Conservation (phyloP, 2,888 invertebrate species). For the Lottia gigantea region DNA sequence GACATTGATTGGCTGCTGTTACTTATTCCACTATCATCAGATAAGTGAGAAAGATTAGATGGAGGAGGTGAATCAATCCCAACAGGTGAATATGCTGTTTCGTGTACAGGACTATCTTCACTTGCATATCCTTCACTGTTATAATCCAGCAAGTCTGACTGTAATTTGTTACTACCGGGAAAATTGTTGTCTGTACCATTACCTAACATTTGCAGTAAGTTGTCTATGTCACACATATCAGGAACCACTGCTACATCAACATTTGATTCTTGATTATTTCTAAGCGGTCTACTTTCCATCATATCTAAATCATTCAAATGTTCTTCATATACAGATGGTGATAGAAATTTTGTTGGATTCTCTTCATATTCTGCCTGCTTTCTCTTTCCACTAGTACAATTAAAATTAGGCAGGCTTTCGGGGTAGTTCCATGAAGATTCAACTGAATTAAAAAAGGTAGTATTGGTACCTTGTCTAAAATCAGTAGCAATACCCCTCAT, state of each 20-base stretch:
- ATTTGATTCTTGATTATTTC: too few relatives aligned
- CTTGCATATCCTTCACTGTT: neutral
- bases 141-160: neutral
- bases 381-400: neutral
- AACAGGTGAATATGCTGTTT: neutral
- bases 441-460: too few relatives aligned
- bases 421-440: too few relatives aligned
- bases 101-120: neutral
- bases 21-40: neutral
- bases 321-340: neutral
- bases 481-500: too few relatives aligned
- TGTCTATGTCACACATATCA: too few relatives aligned
- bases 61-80: conserved; percentile 1
- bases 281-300: too few relatives aligned
- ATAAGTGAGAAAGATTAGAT: neutral
- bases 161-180: too few relatives aligned
- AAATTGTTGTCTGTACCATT: too few relatives aligned
- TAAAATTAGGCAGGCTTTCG: neutral
- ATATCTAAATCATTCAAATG: neutral
- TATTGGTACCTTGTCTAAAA: too few relatives aligned
- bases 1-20: neutral
- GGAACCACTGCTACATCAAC: too few relatives aligned
- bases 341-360: neutral
- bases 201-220: too few relatives aligned
- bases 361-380: neutral